Percentiles rank a stretch among this genome's conserved stretches.
Conservation (phyloP, 1,140 invertebrate genomes). For the Macrosteles quadrilineatus region DNA sequence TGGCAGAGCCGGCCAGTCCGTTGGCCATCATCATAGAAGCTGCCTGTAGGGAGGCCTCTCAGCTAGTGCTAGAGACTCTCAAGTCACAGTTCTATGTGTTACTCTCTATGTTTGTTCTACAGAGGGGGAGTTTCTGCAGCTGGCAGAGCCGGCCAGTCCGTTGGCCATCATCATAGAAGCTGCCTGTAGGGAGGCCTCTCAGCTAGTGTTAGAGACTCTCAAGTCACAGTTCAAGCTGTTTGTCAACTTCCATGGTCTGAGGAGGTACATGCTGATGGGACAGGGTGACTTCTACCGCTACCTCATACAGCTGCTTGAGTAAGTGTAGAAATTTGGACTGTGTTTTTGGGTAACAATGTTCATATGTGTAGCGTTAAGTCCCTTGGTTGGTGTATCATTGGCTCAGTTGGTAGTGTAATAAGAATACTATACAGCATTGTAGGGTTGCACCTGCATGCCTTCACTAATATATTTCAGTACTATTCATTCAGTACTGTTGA, state of each 20-base stretch:
- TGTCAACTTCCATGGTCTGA: slow-evolving; percentile 88
- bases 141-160: slow-evolving; percentile 68
- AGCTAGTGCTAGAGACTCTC: slow-evolving; percentile 82
- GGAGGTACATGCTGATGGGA: slow-evolving; percentile 87
- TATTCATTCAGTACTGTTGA: too few species aligned
- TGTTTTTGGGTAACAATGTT: not conserved
- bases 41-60: slow-evolving; percentile 85
- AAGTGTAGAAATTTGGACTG: slow-evolving; percentile 55
- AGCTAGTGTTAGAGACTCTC: slow-evolving; percentile 82
- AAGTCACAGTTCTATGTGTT: slow-evolving; percentile 83
- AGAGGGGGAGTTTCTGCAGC: slow-evolving; percentile 43
- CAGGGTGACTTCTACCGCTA: slow-evolving; percentile 96
- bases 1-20: slow-evolving; percentile 68
- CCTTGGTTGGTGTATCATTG: not conserved
- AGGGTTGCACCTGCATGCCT: too few species aligned
- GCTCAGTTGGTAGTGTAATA: not conserved
- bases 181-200: slow-evolving; percentile 85
- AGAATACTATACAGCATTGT: too few species aligned
- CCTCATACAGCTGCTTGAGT: slow-evolving; percentile 89
- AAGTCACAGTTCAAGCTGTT: slow-evolving; percentile 85
- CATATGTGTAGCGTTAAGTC: not conserved
- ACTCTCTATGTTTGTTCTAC: too few species aligned
- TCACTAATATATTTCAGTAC: too few species aligned
- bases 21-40: slow-evolving; percentile 78
- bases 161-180: slow-evolving; percentile 78